These are phyloP conservation scores for Conus betulinus DNA, from an alignment of 1,140 invertebrate species.

Conservation along the genomic window DNA sequence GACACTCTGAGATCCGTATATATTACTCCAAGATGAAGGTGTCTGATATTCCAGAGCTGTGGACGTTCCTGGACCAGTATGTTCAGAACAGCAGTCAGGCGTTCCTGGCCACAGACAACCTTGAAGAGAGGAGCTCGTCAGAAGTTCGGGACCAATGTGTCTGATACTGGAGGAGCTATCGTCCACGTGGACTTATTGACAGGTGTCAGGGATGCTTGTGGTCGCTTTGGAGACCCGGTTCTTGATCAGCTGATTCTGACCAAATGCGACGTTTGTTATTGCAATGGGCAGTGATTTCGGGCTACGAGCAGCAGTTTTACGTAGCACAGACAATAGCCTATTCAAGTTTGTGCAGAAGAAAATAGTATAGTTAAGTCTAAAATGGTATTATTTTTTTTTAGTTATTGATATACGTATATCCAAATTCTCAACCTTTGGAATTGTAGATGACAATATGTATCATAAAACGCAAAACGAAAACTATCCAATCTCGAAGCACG, in stretches of 20 bases:
- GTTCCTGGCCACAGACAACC: conserved; percentile 53
- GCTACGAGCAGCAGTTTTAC: conserved; percentile 16
- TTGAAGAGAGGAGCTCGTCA: conserved; percentile 25
- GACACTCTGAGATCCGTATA: conserved; percentile 45
- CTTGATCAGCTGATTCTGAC: conserved; percentile 52
- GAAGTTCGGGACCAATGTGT: conserved; percentile 27
- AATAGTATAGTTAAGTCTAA: background rate
- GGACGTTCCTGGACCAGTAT: conserved; percentile 42
- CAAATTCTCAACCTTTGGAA: no score
- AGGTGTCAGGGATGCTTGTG: conserved; percentile 36
- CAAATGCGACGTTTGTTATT: conserved; percentile 50
- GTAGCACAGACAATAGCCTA: conserved; percentile 20
- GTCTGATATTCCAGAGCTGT: conserved; percentile 32
- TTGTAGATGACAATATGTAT: no score
- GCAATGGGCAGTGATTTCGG: conserved; percentile 48
- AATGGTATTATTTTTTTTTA: no score
- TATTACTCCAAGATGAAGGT: background rate
- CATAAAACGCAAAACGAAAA: no score
- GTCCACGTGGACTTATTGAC: conserved; percentile 45
- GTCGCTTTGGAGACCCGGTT: conserved; percentile 41
- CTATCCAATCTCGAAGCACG: no score
- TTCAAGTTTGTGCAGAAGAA: background rate
- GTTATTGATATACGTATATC: no score
- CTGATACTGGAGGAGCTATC: conserved; percentile 46
- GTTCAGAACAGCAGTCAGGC: conserved; percentile 33